Evolutionary conservation across 2,113 vertebrate genomes (phyloP).

Genomic region (Varanus komodoensis): DNA sequence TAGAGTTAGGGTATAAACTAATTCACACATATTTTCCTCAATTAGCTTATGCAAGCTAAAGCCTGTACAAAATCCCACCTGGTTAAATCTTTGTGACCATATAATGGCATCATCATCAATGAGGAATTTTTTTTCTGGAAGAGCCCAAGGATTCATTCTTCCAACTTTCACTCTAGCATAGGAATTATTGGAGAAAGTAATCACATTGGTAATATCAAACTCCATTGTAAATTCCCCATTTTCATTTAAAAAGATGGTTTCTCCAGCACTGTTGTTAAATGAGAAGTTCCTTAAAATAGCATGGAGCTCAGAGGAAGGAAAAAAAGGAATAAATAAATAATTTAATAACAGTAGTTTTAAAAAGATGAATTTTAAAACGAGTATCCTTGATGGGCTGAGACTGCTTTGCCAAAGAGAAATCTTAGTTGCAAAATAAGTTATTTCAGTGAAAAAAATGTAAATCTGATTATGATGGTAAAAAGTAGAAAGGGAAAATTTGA

Average conservation of each 20-base stretch:
- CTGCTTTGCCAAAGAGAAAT: not conserved
- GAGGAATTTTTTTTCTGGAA: not conserved
- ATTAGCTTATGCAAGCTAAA: not conserved
- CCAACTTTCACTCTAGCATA: slow-evolving; percentile 20
- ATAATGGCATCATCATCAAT: not conserved
- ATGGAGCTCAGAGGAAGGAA: not conserved
- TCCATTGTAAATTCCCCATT: slow-evolving; percentile 5
- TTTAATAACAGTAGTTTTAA: not conserved
- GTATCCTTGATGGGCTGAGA: not conserved
- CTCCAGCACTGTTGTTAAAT: slow-evolving; percentile 28
- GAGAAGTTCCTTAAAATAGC: not conserved
- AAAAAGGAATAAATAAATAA: not conserved
- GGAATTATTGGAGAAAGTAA: slow-evolving; percentile 23
- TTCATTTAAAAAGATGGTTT: slow-evolving; percentile 3
- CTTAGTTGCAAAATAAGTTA: not conserved
- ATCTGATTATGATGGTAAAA: not conserved
- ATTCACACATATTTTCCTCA: not conserved
- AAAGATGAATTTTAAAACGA: not conserved
- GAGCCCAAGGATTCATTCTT: slow-evolving; percentile 6
- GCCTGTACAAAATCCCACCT: not conserved
- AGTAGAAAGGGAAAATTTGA: not conserved
- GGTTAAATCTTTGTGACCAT: slow-evolving; percentile 14
- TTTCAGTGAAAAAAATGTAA: not conserved
- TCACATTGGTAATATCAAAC: slow-evolving; percentile 26
- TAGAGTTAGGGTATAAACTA: not conserved